Conservation (phyloP, 2,888 invertebrate species). For the Drosophila niveifrons region DNA sequence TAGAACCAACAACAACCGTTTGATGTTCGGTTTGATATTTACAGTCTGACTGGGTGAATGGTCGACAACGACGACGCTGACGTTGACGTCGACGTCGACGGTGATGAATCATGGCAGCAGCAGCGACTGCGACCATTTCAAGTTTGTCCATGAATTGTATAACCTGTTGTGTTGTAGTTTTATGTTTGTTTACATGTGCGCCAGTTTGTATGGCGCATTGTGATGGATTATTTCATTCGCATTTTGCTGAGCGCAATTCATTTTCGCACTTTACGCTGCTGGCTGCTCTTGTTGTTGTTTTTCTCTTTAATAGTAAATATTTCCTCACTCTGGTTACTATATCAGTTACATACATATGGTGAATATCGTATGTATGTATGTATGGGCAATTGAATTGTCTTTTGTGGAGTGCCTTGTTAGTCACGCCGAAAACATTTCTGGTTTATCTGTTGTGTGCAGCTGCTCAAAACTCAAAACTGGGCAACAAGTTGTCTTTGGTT, state of each 20-base stretch:
- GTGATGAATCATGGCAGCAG: conserved; percentile 55
- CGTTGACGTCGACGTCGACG: conserved; percentile 9
- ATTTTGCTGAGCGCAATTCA: conserved; percentile 61
- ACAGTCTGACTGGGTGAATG: conserved; percentile 44
- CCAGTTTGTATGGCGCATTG: conserved; percentile 45
- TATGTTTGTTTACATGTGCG: conserved; percentile 71
- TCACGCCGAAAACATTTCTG: conserved; percentile 63
- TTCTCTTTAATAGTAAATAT: conserved; percentile 55
- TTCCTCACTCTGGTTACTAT: conserved; percentile 61
- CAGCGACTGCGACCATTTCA: conserved; percentile 50
- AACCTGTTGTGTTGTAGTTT: conserved; percentile 65
- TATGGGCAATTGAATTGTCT: conserved; percentile 52
- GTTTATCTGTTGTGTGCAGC: conserved; percentile 61
- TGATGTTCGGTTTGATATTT: conserved; percentile 39
- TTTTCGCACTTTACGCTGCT: conserved; percentile 53
- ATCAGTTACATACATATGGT: conserved; percentile 53
- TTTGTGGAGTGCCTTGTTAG: conserved; percentile 47
- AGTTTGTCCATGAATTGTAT: conserved; percentile 79
- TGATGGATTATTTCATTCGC: conserved; percentile 61
- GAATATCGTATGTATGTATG: background rate
- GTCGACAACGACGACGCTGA: conserved; percentile 26
- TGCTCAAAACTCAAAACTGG: conserved; percentile 40
- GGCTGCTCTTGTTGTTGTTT: conserved; percentile 12
- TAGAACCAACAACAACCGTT: conserved; percentile 38
- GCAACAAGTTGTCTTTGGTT: conserved; percentile 56